Evolutionary conservation across 1,140 invertebrate species (phyloP).

Genomic region (Lamellibrachia luymesi): DNA sequence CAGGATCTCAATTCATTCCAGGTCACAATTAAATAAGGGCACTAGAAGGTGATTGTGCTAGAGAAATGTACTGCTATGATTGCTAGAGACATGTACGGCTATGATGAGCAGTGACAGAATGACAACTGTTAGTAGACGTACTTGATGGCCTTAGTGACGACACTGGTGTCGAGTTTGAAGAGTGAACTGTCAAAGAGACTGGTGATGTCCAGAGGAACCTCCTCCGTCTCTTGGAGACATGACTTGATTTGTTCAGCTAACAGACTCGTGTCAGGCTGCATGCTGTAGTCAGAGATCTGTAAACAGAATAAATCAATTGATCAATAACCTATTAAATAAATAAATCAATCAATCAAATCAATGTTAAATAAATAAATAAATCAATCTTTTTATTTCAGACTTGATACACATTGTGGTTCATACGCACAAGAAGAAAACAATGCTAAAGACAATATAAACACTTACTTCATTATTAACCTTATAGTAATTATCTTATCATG

Average conservation of each 20-base stretch:
- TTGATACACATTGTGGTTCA: too few species aligned
- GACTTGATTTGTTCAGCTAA: conserved; percentile 80
- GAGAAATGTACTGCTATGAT: background rate
- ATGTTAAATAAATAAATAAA: too few species aligned
- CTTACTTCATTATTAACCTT: too few species aligned
- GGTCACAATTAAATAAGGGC: background rate
- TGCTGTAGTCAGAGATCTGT: conserved; percentile 86
- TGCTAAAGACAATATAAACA: too few species aligned
- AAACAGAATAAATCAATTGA: background rate
- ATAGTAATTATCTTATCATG: too few species aligned
- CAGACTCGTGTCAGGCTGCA: conserved; percentile 83
- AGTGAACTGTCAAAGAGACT: conserved; percentile 82
- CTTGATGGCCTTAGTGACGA: conserved; percentile 82
- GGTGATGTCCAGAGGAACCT: conserved; percentile 77
- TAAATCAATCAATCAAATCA: too few species aligned
- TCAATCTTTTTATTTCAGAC: too few species aligned
- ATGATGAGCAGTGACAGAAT: background rate
- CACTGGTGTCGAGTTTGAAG: conserved; percentile 81
- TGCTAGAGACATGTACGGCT: background rate
- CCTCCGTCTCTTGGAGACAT: conserved; percentile 80
- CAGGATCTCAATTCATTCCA: background rate
- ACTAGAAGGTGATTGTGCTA: background rate
- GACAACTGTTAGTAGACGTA: conserved; percentile 35
- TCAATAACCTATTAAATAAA: too few species aligned
- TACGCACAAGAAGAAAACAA: too few species aligned